Evolutionary conservation across 2,888 invertebrate species (phyloP), one percentile per base, ranked within the genome.

Genomic region (Ophion costatus): DNA sequence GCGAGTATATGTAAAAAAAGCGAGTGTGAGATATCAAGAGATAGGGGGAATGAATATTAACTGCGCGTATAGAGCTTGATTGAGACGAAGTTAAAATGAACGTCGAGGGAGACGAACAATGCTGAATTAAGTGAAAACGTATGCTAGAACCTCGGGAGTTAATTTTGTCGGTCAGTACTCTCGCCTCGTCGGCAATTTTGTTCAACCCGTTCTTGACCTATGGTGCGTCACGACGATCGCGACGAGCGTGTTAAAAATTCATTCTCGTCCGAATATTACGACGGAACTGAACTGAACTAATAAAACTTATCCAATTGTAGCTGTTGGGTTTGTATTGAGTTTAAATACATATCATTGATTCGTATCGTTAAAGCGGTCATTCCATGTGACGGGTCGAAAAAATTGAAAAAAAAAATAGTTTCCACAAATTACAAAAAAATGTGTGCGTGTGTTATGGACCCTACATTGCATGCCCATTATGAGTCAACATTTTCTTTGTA

Each of bases 191-290:
- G 33, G 11, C 51, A 51, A 51, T 73, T 76, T 51, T 73, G 61
- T 67, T 77, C 33, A 77, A 81, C 80, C 67, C 81, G 64, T 80
- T 84, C 83, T 77, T 80, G 83, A 84, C 83, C 83, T 63, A 77
- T 56, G 56, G 51, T 66, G 67, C 64, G 71, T 67, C n/a, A 76
- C 76, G 66, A 42, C 22, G 51, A 29, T 51, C 11, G n/a, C 14
- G 14, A 33, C 3, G 10, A 14, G 33, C 11, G 4, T n/a, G 4
- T n/a, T 67, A 38, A 77, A 11, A 22, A 70, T 51, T 74, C 24
- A 33, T 17, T 11, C 24, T 71, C 61, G 11, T 56, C 56, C 33
- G 76, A 64, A 56, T 76, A 66, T 67, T 56, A 76, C 64, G 38
- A 76, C 6, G 14, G 20, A 3, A 33, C 29, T 67, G 14, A 67